A percentile compares a stretch with the other conserved stretches of the same genome.
Conservation (phyloP, 2,113 vertebrate species). For the Vicugna pacos region DNA sequence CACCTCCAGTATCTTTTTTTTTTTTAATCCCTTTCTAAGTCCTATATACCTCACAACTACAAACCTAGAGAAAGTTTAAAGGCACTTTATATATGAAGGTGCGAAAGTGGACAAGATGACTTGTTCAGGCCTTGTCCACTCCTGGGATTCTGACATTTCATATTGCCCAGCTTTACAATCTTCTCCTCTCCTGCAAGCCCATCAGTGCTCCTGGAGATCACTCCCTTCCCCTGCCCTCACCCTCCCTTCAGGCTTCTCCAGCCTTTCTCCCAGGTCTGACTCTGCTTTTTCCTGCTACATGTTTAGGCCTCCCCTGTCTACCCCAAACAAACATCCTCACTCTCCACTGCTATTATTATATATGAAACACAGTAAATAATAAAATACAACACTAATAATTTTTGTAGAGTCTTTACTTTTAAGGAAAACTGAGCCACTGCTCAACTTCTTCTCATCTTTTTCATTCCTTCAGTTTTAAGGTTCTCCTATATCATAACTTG, state of each 20-base stretch:
- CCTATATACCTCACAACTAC: not conserved
- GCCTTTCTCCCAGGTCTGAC: not conserved
- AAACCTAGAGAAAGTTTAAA: conserved; percentile 29
- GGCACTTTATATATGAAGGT: conserved; percentile 26
- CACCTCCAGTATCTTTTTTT: not conserved
- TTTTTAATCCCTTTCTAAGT: not conserved
- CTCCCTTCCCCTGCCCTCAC: not conserved
- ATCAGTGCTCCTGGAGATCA: not conserved
- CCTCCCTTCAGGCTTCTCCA: not conserved
- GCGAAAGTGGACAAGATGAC: not conserved
- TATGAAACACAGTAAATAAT: not conserved
- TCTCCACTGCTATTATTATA: not conserved
- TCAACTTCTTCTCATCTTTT: conserved; percentile 40
- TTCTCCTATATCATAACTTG: not conserved
- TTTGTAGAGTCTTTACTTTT: not conserved
- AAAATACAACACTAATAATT: not conserved
- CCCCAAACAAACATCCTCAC: not conserved
- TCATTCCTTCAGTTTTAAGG: conserved; percentile 12
- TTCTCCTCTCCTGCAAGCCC: not conserved
- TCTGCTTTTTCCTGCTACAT: conserved; percentile 23
- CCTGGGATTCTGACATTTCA: conserved; percentile 16
- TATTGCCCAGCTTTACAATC: not conserved
- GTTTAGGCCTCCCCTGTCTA: not conserved
- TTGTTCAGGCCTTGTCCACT: not conserved
- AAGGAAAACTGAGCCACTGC: not conserved